A percentile compares a stretch with the other conserved stretches of the same genome.
Conservation (phyloP, 2,797 vertebrate species). For the Decapterus maruadsi region DNA sequence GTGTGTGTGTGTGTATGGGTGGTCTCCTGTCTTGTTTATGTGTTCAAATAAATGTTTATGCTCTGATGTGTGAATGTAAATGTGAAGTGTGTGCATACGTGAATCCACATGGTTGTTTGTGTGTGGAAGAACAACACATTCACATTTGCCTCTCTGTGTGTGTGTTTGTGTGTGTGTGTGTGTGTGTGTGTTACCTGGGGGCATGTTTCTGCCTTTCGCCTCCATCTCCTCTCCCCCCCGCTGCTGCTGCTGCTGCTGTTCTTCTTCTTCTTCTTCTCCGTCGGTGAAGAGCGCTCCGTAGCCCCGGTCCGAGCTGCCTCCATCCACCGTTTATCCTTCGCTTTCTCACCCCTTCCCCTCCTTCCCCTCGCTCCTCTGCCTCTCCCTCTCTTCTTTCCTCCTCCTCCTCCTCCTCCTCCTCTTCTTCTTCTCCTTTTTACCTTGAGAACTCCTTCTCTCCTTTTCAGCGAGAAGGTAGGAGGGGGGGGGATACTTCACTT, state of each 20-base stretch:
- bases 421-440: constrained; percentile 23
- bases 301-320: constrained; percentile 83
- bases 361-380: constrained; percentile 26
- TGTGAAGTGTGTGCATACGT: not conserved
- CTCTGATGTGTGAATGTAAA: not conserved
- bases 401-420: not conserved
- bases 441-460: constrained; percentile 50
- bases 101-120: constrained; percentile 11
- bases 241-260: constrained; percentile 56
- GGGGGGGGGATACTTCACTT: constrained; percentile 64
- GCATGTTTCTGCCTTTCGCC: constrained; percentile 85
- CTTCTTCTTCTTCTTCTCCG: constrained; percentile 58
- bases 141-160: constrained; percentile 11
- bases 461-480: constrained; percentile 35
- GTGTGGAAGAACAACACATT: constrained; percentile 15
- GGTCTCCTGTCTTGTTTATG: constrained; percentile 33
- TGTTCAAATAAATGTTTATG: constrained; percentile 11
- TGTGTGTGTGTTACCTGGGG: constrained; percentile 78
- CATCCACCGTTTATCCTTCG: constrained; percentile 82
- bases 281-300: constrained; percentile 78
- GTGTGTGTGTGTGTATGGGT: constrained; percentile 13
- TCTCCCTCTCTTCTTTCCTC: constrained; percentile 33
- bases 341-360: constrained; percentile 51
- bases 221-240: constrained; percentile 82
- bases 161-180: constrained; percentile 28